Percentiles rank a stretch among this genome's conserved stretches.
These are phyloP conservation scores for Leptarthrus brevirostris DNA, from an alignment of 2,888 invertebrate species.

Conservation along the genomic window DNA sequence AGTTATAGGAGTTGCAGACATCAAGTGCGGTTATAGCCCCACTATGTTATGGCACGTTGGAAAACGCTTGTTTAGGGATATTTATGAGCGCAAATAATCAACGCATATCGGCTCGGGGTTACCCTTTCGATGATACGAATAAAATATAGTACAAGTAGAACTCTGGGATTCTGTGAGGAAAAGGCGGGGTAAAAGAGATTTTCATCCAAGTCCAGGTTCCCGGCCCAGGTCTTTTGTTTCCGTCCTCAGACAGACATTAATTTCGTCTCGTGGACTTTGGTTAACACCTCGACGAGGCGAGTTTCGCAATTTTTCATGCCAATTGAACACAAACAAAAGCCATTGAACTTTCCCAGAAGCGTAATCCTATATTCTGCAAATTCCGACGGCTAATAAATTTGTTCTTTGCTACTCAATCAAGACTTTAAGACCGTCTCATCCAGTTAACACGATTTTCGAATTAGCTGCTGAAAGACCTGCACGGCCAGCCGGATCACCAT, in stretches of 20 bases:
- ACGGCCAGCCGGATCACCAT: not conserved
- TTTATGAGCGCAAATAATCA: constrained; percentile 35
- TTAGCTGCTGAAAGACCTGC: constrained; percentile 47
- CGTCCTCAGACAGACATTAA: constrained; percentile 12
- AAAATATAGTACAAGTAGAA: constrained; percentile 17
- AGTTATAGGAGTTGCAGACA: constrained; percentile 46
- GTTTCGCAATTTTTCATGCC: constrained; percentile 38
- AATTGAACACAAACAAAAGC: constrained; percentile 42
- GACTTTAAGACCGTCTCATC: constrained; percentile 48
- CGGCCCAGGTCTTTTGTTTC: constrained; percentile 39
- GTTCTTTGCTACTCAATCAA: constrained; percentile 50
- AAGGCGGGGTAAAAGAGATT: not conserved
- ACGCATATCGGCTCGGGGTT: constrained; percentile 32
- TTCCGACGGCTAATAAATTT: constrained; percentile 49
- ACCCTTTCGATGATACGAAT: constrained; percentile 44
- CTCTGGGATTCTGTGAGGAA: no score
- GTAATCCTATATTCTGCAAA: constrained; percentile 50
- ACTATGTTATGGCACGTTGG: not conserved
- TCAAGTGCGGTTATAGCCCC: constrained; percentile 25
- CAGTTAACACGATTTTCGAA: constrained; percentile 49
- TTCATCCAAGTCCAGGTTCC: not conserved
- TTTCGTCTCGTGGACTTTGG: not conserved
- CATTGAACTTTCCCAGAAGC: constrained; percentile 46
- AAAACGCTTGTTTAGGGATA: constrained; percentile 30
- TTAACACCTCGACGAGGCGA: constrained; percentile 7